Conservation (phyloP, 2,113 vertebrate genomes). For the Actenoides hombroni region DNA sequence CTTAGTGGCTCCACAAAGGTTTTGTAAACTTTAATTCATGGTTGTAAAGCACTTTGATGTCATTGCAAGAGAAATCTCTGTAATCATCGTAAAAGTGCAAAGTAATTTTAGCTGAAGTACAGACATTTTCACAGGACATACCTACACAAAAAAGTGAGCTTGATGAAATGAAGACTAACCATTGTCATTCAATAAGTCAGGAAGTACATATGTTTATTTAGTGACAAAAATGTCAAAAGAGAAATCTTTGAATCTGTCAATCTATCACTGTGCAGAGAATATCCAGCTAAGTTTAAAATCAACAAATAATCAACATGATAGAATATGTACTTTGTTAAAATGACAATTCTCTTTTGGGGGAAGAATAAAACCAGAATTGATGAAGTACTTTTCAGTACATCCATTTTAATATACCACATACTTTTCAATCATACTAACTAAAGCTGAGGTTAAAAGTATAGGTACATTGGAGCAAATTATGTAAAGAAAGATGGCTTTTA, state of each 20-base stretch:
- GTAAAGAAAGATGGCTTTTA: neutral
- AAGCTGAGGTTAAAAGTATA: slow-evolving; percentile 8
- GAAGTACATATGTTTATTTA: neutral
- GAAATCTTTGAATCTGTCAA: neutral
- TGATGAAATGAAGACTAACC: neutral
- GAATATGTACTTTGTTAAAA: neutral
- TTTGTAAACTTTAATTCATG: neutral
- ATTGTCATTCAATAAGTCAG: neutral
- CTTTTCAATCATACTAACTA: neutral
- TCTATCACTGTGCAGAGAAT: neutral
- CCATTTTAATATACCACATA: neutral
- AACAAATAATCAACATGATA: neutral
- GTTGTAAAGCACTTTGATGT: neutral
- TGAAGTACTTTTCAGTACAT: neutral
- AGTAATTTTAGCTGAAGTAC: neutral
- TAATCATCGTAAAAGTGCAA: neutral
- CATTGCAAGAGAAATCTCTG: neutral
- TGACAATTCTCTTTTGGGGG: neutral
- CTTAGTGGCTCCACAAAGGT: neutral
- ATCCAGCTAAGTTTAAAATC: neutral
- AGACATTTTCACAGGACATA: neutral
- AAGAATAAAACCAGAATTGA: neutral
- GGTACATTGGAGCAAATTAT: neutral
- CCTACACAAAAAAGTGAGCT: neutral
- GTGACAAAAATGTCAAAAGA: neutral